Percentiles rank a stretch among this genome's conserved stretches.
Conservation (phyloP, 2,797 vertebrate genomes). For the Gallinago solitaria region DNA sequence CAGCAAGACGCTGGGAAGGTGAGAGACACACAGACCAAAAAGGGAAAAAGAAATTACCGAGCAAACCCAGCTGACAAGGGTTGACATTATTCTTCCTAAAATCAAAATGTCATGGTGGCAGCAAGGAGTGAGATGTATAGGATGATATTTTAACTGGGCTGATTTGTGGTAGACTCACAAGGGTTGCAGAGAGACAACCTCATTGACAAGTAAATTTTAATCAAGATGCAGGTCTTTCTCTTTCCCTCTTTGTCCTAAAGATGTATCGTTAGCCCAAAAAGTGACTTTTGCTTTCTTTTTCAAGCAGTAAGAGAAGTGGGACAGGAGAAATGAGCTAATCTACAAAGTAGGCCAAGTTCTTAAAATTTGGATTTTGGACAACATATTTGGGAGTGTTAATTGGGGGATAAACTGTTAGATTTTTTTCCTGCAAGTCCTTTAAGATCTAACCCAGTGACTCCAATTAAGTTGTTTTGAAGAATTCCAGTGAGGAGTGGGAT, state of each 20-base stretch:
- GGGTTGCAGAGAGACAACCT: neutral
- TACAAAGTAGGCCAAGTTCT: neutral
- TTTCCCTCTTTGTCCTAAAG: neutral
- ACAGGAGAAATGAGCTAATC: neutral
- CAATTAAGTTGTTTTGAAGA: neutral
- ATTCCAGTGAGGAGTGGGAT: neutral
- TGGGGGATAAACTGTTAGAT: neutral
- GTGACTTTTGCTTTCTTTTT: neutral
- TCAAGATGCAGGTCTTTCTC: neutral
- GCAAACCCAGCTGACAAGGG: neutral
- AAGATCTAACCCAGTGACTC: neutral
- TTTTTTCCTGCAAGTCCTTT: neutral
- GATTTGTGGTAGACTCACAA: neutral
- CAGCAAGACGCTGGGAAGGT: neutral
- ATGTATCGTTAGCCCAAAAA: neutral
- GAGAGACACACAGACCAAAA: neutral
- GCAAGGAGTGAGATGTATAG: neutral
- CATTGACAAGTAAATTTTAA: neutral
- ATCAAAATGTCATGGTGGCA: neutral
- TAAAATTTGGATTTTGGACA: neutral
- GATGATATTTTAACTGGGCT: neutral
- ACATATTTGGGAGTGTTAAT: neutral
- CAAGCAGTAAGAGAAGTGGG: neutral
- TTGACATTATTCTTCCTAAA: conserved; percentile 1
- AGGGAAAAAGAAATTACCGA: neutral